Conservation (phyloP, 1,140 invertebrate genomes). For the Eulimnadia texana region DNA sequence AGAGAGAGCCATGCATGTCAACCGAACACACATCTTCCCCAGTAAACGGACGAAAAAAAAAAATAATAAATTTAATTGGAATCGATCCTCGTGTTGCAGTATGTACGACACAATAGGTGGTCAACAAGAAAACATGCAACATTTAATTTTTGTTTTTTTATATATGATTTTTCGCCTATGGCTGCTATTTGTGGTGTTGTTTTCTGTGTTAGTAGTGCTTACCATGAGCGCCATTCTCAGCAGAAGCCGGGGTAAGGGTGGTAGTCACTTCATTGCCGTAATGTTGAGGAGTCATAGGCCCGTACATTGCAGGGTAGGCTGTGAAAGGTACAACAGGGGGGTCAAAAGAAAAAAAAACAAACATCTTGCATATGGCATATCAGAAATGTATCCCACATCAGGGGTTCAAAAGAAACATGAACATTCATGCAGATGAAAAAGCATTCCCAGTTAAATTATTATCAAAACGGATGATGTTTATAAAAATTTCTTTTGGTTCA, state of each 20-base stretch:
- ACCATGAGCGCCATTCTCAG: slow-evolving; percentile 9
- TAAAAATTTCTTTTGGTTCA: background rate
- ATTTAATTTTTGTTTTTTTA: too few relatives aligned
- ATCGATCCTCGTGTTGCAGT: too few relatives aligned
- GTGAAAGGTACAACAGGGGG: background rate
- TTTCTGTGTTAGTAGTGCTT: slow-evolving; percentile 1
- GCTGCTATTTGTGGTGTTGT: background rate
- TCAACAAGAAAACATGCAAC: too few relatives aligned
- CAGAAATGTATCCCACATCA: background rate
- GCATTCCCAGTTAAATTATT: background rate
- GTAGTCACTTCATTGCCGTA: slow-evolving; percentile 5
- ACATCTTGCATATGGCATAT: too few relatives aligned
- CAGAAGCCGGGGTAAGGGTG: slow-evolving; percentile 8
- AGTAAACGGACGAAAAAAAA: too few relatives aligned
- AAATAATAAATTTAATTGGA: too few relatives aligned
- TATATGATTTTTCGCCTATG: too few relatives aligned
- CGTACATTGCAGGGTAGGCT: slow-evolving; percentile 12
- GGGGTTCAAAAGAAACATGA: background rate
- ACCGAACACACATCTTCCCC: too few relatives aligned
- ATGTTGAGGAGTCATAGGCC: slow-evolving; percentile 10
- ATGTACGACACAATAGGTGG: too few relatives aligned
- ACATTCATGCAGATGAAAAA: background rate
- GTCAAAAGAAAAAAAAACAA: background rate
- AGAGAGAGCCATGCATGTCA: background rate
- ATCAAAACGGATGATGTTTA: background rate